phyloP scores from a whole-genome alignment of 1,140 invertebrate genomes.

The Drosophila pectinifera region DNA sequence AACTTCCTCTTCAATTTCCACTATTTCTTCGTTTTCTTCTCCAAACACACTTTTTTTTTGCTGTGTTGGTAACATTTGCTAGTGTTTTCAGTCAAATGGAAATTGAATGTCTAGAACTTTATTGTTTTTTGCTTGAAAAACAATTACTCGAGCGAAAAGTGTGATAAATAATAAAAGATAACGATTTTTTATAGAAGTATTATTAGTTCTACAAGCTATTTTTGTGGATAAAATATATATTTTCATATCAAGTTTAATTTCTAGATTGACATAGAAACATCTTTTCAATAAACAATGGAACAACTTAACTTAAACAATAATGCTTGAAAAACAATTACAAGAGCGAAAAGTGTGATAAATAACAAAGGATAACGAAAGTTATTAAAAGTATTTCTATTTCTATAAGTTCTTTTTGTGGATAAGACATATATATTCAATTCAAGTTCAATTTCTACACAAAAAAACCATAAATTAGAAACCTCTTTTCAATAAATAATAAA shows the following conservation, averaged over 20 bases:
- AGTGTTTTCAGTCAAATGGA: conserved; percentile 56
- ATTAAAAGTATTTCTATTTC: neutral
- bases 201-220: neutral
- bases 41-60: conserved; percentile 15
- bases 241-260: no score
- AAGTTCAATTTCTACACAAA: no score
- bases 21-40: conserved; percentile 9
- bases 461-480: no score
- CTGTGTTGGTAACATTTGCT: conserved; percentile 22
- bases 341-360: conserved; percentile 1
- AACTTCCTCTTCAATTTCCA: conserved; percentile 24
- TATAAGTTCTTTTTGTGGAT: neutral
- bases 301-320: no score
- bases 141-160: neutral
- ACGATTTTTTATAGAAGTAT: no score
- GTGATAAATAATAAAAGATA: neutral
- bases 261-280: no score
- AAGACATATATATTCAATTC: no score
- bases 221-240: no score
- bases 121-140: conserved; percentile 20
- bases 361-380: neutral
- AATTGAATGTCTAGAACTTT: conserved; percentile 59
- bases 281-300: no score
- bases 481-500: no score
- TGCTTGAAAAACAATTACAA: neutral